phyloP scores from a whole-genome alignment of 2,888 invertebrate species.

The Eupithecia insigniata region DNA sequence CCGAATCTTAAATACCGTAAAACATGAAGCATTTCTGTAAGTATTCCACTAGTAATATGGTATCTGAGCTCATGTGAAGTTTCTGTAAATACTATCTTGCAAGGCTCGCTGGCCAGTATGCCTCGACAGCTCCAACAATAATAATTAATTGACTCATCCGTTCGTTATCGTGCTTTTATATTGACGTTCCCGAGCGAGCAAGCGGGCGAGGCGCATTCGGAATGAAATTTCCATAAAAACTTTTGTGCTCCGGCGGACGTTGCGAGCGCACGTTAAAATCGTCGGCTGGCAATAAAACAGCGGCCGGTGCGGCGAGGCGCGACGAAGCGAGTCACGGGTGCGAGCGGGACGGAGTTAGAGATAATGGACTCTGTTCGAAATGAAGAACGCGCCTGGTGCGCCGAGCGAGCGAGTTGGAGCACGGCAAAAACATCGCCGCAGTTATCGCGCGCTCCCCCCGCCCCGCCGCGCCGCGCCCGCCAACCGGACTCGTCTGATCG shows the following conservation, averaged over 20 bases:
- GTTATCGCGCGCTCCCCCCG: conserved; percentile 73
- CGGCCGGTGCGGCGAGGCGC: conserved; percentile 83
- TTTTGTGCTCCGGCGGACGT: conserved; percentile 84
- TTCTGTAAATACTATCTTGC: conserved; percentile 66
- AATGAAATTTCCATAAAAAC: conserved; percentile 85
- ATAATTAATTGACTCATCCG: conserved; percentile 85
- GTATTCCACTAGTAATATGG: not conserved
- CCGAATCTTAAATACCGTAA: not conserved
- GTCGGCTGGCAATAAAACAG: conserved; percentile 84
- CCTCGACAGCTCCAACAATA: conserved; percentile 82
- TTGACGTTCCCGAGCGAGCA: conserved; percentile 81
- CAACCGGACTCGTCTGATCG: conserved; percentile 74
- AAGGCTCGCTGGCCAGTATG: conserved; percentile 67
- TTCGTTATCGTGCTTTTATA: conserved; percentile 84
- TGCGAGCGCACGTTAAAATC: conserved; percentile 85
- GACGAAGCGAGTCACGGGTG: conserved; percentile 73
- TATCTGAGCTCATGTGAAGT: conserved; percentile 21
- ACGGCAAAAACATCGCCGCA: conserved; percentile 82
- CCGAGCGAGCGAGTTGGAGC: conserved; percentile 79
- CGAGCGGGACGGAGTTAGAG: conserved; percentile 75
- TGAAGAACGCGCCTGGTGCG: conserved; percentile 80
- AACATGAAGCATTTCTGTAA: not conserved
- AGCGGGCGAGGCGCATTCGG: conserved; percentile 82
- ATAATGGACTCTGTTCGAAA: conserved; percentile 82
- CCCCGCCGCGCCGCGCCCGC: conserved; percentile 54